Evolutionary conservation across 1,140 invertebrate genomes (phyloP), one percentile per base, ranked within the genome.

Genomic region (Tribolium castaneum): DNA sequence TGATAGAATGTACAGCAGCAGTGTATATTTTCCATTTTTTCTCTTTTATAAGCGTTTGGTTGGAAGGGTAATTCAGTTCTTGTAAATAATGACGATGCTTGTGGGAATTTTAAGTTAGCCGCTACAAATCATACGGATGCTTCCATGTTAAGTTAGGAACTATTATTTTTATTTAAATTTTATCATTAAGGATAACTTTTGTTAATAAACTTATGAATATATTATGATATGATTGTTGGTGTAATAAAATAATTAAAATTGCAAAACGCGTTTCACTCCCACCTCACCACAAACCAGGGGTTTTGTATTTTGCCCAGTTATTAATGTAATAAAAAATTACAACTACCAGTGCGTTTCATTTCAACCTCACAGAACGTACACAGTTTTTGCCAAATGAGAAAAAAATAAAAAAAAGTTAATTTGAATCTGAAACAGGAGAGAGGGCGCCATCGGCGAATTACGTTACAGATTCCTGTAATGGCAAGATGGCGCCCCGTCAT

Each of bases 211-310:
- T 86, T 83, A 85, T 83, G 82, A 84, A 84, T 85, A 85, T 86
- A 86, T 84, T 83, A 86, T 84, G 80, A 84, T 82, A 85, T 86
- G 84, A 86, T 86, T 86, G 85, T 86, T 86, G 85, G 85, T 86
- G 85, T 86, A 86, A 86, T 86, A 86, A 86, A 86, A 86, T 80
- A 72, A 83, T 79, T 83, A 84, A 83, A 83, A 83, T 59, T 76
- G 59, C 59, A n/a, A 22, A n/a, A 9, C 14, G 7, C 6, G 7
- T 66, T 39, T 66, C 14, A 66, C 45, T 66, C 25, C n/a, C 7
- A 19, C 10, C 19, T 16, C 10, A 10, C 3, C 1, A 6, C 54
- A n/a, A 45, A 45, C 4, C 3, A 7, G 9, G 34, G 9, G 34
- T 39, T 39, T 39, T 39, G 16, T 19, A 19, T 19, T 19, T 19